These are phyloP conservation scores for Formica selysi DNA, from an alignment of 1,140 invertebrate species.

Conservation along the genomic window DNA sequence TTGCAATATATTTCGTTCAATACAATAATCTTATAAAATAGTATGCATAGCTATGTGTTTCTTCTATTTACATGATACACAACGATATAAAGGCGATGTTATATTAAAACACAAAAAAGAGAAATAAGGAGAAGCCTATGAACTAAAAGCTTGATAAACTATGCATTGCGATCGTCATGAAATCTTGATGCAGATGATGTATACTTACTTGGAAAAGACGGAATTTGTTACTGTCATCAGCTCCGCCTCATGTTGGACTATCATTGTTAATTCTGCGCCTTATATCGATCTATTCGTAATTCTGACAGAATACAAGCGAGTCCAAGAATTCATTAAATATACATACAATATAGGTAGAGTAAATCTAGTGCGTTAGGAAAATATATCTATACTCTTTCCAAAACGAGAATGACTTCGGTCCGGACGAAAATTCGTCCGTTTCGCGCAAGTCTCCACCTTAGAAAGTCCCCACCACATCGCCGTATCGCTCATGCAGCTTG, in stretches of 20 bases:
- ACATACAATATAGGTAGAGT: background rate
- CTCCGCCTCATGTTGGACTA: background rate
- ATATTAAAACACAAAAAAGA: background rate
- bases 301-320: background rate
- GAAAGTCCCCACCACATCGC: too few relatives aligned
- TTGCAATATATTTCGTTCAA: slow-evolving; percentile 3
- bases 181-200: slow-evolving; percentile 9
- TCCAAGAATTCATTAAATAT: slow-evolving; percentile 22
- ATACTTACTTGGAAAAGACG: slow-evolving; percentile 24
- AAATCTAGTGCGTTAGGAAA: background rate
- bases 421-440: too few relatives aligned
- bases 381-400: too few relatives aligned
- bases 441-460: too few relatives aligned
- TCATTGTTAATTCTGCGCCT: background rate
- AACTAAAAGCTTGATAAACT: background rate
- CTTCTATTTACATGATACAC: background rate
- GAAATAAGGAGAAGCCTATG: background rate
- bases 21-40: slow-evolving; percentile 13
- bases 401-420: too few relatives aligned
- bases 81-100: background rate
- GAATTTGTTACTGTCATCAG: background rate
- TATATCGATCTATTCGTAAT: slow-evolving; percentile 8
- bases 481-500: too few relatives aligned
- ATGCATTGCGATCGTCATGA: slow-evolving; percentile 9
- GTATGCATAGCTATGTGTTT: background rate